Conservation (phyloP, 2,113 vertebrate species). For the Cichladusa arquata region DNA sequence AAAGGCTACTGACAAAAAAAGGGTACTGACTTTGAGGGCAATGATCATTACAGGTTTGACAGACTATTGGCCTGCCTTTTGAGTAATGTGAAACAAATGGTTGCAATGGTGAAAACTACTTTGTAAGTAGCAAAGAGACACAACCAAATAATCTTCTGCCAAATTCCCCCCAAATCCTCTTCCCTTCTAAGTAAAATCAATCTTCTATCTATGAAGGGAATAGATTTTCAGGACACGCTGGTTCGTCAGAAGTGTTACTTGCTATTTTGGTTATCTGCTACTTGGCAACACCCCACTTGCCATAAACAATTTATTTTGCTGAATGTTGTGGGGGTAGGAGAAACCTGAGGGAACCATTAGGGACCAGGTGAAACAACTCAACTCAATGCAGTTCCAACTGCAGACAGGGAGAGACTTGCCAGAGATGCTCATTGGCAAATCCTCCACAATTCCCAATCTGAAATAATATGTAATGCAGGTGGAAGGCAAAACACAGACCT, state of each 20-base stretch:
- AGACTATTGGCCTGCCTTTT: neutral
- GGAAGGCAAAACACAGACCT: neutral
- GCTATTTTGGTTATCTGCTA: neutral
- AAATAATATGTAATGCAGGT: neutral
- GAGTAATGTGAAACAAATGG: neutral
- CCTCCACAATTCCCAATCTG: neutral
- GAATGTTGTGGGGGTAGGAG: neutral
- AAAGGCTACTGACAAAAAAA: neutral
- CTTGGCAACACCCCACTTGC: neutral
- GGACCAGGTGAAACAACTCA: neutral
- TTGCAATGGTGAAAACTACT: neutral
- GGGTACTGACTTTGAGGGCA: neutral
- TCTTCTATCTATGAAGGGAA: neutral
- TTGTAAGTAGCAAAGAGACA: neutral
- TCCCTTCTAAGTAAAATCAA: neutral
- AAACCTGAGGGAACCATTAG: neutral
- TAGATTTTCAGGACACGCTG: neutral
- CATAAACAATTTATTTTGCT: neutral
- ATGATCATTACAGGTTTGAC: neutral
- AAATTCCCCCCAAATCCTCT: neutral
- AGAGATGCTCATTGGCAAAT: neutral
- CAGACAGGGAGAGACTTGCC: neutral
- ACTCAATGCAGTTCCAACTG: rapidly evolving
- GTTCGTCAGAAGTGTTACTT: neutral
- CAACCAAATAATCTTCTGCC: neutral